Conservation (phyloP, 1,140 invertebrate genomes). For the Sarcophaga bullata region DNA sequence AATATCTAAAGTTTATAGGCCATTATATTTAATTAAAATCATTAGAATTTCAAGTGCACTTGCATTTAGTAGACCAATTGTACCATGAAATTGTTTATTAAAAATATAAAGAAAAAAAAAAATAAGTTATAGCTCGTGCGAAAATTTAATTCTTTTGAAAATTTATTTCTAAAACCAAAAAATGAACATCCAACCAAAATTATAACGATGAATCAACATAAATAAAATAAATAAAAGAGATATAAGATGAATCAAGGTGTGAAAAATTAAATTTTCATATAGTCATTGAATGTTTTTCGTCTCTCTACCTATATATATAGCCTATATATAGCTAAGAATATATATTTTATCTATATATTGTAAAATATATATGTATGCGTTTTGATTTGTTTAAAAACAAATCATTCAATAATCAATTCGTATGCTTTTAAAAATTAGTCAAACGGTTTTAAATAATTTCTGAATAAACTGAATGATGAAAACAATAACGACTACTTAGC, state of each 20-base stretch:
- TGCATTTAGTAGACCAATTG: too few relatives aligned
- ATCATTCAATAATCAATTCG: too few relatives aligned
- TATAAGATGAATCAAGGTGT: conserved; percentile 35
- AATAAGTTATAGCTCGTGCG: neutral
- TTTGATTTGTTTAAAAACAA: too few relatives aligned
- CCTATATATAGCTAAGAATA: too few relatives aligned
- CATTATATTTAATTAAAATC: too few relatives aligned
- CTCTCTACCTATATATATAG: too few relatives aligned
- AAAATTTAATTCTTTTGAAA: neutral
- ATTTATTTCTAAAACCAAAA: neutral
- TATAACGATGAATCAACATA: neutral
- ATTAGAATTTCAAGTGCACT: too few relatives aligned
- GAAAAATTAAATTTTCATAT: conserved; percentile 35
- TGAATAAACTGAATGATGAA: neutral
- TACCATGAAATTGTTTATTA: too few relatives aligned
- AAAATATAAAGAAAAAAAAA: neutral
- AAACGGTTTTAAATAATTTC: neutral
- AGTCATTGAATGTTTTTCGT: conserved; percentile 17
- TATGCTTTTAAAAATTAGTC: neutral
- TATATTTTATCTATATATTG: too few relatives aligned
- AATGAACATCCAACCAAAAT: neutral
- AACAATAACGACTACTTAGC: too few relatives aligned
- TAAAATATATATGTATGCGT: too few relatives aligned
- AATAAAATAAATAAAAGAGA: neutral
- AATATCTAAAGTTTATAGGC: too few relatives aligned